phyloP scores from a whole-genome alignment of 2,888 invertebrate genomes.

The Aleiodes testaceus region DNA sequence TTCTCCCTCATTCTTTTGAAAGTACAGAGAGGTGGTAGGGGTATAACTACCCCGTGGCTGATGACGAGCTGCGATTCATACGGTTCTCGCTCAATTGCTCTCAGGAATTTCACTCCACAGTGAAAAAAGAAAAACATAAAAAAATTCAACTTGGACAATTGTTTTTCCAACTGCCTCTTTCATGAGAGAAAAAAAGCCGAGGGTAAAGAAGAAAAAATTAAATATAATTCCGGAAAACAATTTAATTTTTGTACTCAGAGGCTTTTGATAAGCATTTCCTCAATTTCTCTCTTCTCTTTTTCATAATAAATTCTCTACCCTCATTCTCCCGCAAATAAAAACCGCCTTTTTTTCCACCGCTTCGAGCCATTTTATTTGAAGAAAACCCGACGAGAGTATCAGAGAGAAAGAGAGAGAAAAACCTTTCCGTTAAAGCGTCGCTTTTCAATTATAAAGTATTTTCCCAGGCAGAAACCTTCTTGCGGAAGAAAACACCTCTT shows the following conservation, averaged over 20 bases:
- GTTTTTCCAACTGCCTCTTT: neutral
- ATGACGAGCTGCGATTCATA: constrained; percentile 22
- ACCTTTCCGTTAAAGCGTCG: constrained; percentile 65
- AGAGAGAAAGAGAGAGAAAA: constrained; percentile 55
- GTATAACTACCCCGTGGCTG: constrained; percentile 13
- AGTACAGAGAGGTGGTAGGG: neutral
- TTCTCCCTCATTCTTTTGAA: constrained; percentile 8
- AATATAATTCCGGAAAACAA: constrained; percentile 27
- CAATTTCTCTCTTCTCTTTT: constrained; percentile 34
- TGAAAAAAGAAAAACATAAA: neutral
- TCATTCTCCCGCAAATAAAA: constrained; percentile 38
- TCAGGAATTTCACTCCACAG: constrained; percentile 7
- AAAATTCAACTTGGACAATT: constrained; percentile 5
- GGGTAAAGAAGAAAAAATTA: constrained; percentile 3
- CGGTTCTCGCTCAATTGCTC: constrained; percentile 23
- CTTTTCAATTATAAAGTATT: constrained; percentile 68
- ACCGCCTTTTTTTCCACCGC: constrained; percentile 39
- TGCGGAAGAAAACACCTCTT: constrained; percentile 42
- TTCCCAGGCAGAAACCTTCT: constrained; percentile 50
- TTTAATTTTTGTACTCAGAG: constrained; percentile 23
- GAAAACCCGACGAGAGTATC: neutral
- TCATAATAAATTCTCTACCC: constrained; percentile 63
- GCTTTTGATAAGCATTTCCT: constrained; percentile 32
- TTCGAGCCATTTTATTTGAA: constrained; percentile 10
- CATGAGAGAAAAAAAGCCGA: neutral